phyloP scores from a whole-genome alignment of 2,797 vertebrate species.

The Euphonia xanthogaster region DNA sequence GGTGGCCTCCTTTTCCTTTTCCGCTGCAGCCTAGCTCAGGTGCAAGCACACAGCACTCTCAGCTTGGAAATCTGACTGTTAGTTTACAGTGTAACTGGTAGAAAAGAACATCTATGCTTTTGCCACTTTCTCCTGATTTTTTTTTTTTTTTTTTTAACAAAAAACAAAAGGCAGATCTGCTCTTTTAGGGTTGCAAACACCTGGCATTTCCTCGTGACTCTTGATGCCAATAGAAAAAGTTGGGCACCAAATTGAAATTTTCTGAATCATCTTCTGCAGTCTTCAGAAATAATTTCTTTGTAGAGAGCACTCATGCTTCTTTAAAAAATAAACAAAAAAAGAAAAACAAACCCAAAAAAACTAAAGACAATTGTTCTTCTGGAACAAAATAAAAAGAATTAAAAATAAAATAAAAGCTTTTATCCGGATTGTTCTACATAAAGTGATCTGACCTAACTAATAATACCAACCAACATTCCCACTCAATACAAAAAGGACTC shows the following conservation, averaged over 20 bases:
- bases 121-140: background rate
- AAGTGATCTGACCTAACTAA: background rate
- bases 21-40: background rate
- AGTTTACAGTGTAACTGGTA: background rate
- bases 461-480: background rate
- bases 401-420: background rate
- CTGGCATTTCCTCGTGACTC: background rate
- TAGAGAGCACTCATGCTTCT: background rate
- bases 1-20: background rate
- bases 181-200: background rate
- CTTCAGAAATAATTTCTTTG: background rate
- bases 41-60: fast-evolving
- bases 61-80: background rate
- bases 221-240: background rate
- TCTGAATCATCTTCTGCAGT: background rate
- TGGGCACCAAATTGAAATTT: background rate
- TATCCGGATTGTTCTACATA: background rate
- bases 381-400: background rate
- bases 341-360: background rate
- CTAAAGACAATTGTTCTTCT: fast-evolving
- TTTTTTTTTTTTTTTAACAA: background rate
- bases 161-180: background rate
- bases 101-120: background rate
- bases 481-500: background rate
- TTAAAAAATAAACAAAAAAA: background rate